Percentiles rank a stretch among this genome's conserved stretches.
Conservation (phyloP, 2,797 vertebrate species). For the Carduelis carduelis region DNA sequence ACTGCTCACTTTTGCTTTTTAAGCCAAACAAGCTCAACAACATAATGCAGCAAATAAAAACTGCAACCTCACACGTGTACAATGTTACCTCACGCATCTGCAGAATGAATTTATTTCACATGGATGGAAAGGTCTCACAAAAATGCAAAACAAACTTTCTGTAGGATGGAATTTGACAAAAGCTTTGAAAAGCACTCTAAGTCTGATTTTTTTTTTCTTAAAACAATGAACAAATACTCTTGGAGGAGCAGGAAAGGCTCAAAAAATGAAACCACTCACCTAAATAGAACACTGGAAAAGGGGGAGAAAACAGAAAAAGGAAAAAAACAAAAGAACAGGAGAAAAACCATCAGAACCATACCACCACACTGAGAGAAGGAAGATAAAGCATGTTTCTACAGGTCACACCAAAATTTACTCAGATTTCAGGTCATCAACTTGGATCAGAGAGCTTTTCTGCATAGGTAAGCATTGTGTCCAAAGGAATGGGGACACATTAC, state of each 20-base stretch:
- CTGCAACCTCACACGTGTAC: slow-evolving; percentile 11
- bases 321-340: slow-evolving; percentile 47
- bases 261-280: slow-evolving; percentile 74
- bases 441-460: neutral
- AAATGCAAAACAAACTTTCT: slow-evolving; percentile 63
- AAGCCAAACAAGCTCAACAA: slow-evolving; percentile 70
- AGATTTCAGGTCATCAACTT: neutral
- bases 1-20: slow-evolving; percentile 58
- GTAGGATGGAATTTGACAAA: slow-evolving; percentile 48
- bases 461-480: neutral
- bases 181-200: slow-evolving; percentile 62
- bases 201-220: slow-evolving; percentile 34
- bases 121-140: slow-evolving; percentile 63
- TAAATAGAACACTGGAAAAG: slow-evolving; percentile 78
- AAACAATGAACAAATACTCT: slow-evolving; percentile 56
- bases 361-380: slow-evolving; percentile 21
- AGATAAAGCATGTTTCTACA: neutral
- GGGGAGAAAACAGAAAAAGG: neutral
- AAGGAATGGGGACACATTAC: neutral
- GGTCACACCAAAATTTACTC: neutral
- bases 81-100: slow-evolving; percentile 22
- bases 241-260: slow-evolving; percentile 41
- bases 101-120: slow-evolving; percentile 67
- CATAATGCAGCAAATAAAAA: slow-evolving; percentile 70
- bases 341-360: slow-evolving; percentile 68